These are phyloP conservation scores for Junco hyemalis DNA, from an alignment of 2,113 vertebrate genomes.

Conservation along the genomic window DNA sequence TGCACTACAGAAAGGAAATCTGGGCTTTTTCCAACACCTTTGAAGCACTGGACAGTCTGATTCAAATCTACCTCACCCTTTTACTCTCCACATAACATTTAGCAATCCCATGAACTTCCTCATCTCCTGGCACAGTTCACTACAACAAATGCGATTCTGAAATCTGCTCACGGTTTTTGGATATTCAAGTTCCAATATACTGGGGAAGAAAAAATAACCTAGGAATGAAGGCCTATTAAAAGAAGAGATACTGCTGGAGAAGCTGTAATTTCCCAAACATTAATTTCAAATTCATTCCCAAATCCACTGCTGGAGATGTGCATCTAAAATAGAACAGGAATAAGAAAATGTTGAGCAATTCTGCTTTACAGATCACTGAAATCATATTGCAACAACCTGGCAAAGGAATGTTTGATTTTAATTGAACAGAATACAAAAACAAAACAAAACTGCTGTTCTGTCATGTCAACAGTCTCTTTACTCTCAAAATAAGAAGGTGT, in stretches of 20 bases:
- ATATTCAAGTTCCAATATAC: background rate
- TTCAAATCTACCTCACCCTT: background rate
- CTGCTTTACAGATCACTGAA: background rate
- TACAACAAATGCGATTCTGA: fast-evolving
- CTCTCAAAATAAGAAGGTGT: fast-evolving
- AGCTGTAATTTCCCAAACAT: background rate
- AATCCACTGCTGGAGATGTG: background rate
- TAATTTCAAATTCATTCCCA: background rate
- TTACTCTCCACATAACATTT: background rate
- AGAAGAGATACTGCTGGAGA: background rate
- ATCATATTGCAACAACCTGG: background rate
- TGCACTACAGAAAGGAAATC: background rate
- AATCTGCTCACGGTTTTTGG: background rate
- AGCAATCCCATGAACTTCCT: background rate
- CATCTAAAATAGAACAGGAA: background rate
- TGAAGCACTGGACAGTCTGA: background rate
- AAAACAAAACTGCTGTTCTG: background rate
- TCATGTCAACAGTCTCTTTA: background rate
- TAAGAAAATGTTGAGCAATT: background rate
- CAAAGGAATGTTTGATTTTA: background rate
- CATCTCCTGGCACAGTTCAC: background rate
- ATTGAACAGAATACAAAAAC: background rate
- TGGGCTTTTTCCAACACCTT: background rate
- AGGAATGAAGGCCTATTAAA: background rate
- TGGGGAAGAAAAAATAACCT: background rate